These are phyloP conservation scores for Agrotis puta DNA, from an alignment of 2,888 invertebrate genomes.

Conservation along the genomic window DNA sequence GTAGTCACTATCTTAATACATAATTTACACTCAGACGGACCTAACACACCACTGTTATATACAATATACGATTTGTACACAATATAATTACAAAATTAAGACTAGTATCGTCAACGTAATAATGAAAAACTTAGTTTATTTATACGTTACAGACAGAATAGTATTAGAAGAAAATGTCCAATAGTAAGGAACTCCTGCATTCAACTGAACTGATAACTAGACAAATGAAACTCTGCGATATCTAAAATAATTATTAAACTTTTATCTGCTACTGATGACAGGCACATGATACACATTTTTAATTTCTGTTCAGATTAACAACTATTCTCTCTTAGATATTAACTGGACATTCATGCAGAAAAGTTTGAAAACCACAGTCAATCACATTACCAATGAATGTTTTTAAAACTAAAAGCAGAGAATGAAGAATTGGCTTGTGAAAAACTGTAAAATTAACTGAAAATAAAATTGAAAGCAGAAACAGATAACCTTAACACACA, in stretches of 20 bases:
- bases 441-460: background rate
- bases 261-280: background rate
- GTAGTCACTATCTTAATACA: conserved; percentile 74
- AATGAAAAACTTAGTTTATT: conserved; percentile 41
- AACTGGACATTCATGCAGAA: conserved; percentile 5
- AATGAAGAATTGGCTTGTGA: background rate
- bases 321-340: background rate
- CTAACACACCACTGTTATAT: conserved; percentile 71
- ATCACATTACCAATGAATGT: conserved; percentile 54
- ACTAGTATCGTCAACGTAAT: conserved; percentile 66
- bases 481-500: conserved; percentile 3
- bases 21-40: conserved; percentile 81
- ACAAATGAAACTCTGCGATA: background rate
- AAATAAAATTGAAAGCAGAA: conserved; percentile 1
- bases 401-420: conserved; percentile 3
- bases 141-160: conserved; percentile 26
- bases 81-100: conserved; percentile 68
- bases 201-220: background rate
- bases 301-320: background rate
- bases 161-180: conserved; percentile 18
- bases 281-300: background rate
- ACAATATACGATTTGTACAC: conserved; percentile 76
- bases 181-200: background rate
- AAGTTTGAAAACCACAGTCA: conserved; percentile 29
- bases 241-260: too few species aligned